A percentile compares a stretch with the other conserved stretches of the same genome.
These are phyloP conservation scores for Pandemis corylana DNA, from an alignment of 2,888 invertebrate genomes.

Conservation along the genomic window DNA sequence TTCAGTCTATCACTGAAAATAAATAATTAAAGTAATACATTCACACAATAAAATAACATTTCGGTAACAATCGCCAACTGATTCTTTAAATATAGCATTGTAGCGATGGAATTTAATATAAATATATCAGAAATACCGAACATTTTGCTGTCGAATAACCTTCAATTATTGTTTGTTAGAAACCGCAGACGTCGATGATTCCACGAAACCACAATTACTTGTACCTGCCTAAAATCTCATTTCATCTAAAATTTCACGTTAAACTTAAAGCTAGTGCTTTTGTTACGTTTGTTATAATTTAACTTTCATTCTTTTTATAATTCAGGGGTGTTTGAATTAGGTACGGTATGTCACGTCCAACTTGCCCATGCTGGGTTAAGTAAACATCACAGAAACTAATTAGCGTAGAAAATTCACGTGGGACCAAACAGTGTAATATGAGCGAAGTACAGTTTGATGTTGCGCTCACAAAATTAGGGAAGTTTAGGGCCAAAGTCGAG, in stretches of 20 bases:
- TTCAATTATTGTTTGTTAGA: slow-evolving; percentile 1
- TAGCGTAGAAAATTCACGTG: slow-evolving; percentile 83
- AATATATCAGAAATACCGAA: slow-evolving; percentile 4
- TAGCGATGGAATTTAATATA: slow-evolving; percentile 4
- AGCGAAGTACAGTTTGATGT: slow-evolving; percentile 82
- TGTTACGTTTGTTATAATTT: not conserved
- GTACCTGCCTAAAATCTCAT: not conserved
- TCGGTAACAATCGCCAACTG: not conserved
- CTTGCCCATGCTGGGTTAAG: slow-evolving; percentile 53
- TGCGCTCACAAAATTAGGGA: slow-evolving; percentile 82
- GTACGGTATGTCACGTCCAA: slow-evolving; percentile 38
- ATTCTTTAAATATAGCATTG: not conserved
- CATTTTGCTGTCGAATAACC: not conserved
- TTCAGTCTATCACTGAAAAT: too few species aligned
- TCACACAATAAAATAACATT: not conserved
- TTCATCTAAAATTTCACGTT: not conserved
- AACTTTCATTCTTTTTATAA: slow-evolving; percentile 16
- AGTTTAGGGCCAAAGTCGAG: slow-evolving; percentile 81
- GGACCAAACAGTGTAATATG: slow-evolving; percentile 80
- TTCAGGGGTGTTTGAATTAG: slow-evolving; percentile 37
- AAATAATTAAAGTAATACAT: not conserved
- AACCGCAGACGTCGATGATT: not conserved
- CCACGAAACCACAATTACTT: not conserved
- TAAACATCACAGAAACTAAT: slow-evolving; percentile 81
- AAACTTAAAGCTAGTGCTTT: not conserved